Conservation (phyloP, 1,140 invertebrate species). For the Meloidogyne hapla region DNA sequence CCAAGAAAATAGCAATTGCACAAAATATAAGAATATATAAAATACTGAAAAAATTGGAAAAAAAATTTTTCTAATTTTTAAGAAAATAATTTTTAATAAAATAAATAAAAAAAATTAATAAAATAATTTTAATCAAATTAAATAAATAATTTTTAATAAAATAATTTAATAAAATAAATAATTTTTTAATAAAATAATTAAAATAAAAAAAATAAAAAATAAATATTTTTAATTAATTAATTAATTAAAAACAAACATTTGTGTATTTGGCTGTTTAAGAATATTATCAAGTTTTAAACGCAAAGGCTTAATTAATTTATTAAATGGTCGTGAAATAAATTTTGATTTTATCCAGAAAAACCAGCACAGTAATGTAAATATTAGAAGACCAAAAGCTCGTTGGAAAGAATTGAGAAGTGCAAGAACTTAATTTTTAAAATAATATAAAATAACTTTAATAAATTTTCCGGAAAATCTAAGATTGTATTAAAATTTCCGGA, state of each 20-base stretch:
- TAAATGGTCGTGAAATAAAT: background rate
- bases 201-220: too few relatives aligned
- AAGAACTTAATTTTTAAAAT: background rate
- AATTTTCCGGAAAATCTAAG: background rate
- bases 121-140: too few relatives aligned
- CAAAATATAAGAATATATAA: conserved; percentile 66
- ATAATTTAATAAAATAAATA: too few relatives aligned
- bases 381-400: conserved; percentile 66
- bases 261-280: background rate
- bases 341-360: conserved; percentile 71
- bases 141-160: too few relatives aligned
- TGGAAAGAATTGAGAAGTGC: conserved; percentile 19
- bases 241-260: conserved; percentile 19
- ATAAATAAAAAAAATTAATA: too few relatives aligned
- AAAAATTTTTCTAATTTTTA: background rate
- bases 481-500: too few relatives aligned
- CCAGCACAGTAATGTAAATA: conserved; percentile 72
- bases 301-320: background rate
- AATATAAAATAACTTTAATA: background rate
- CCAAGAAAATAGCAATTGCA: conserved; percentile 65
- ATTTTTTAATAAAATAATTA: too few relatives aligned
- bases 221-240: too few relatives aligned
- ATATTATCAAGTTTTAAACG: conserved; percentile 7
- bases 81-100: too few relatives aligned
- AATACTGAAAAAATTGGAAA: conserved; percentile 36